A percentile compares a stretch with the other conserved stretches of the same genome.
phyloP scores from a whole-genome alignment of 2,888 invertebrate genomes.

The Danaus chrysippus region DNA sequence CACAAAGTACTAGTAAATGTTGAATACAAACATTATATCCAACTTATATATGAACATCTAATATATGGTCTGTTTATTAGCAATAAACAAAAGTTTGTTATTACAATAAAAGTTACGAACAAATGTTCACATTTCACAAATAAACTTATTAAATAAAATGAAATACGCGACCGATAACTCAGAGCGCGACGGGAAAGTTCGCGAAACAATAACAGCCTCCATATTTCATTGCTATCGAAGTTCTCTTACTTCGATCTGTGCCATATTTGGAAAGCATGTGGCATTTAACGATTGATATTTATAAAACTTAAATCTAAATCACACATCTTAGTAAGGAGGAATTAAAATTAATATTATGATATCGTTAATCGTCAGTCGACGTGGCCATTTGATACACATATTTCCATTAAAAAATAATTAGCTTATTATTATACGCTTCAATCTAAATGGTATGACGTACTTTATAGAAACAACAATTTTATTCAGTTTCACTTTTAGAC shows the following conservation, averaged over 20 bases:
- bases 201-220: constrained; percentile 53
- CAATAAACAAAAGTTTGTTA: constrained; percentile 9
- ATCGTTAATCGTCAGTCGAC: too few relatives aligned
- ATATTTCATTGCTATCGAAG: constrained; percentile 54
- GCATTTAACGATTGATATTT: constrained; percentile 17
- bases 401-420: too few relatives aligned
- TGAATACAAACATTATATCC: background rate
- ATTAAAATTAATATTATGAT: too few relatives aligned
- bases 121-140: constrained; percentile 30
- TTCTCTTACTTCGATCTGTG: constrained; percentile 32
- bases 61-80: constrained; percentile 7
- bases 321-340: too few relatives aligned
- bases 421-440: too few relatives aligned
- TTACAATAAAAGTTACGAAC: too few relatives aligned
- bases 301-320: constrained; percentile 5
- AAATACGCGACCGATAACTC: constrained; percentile 45
- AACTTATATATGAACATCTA: constrained; percentile 1
- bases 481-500: background rate
- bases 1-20: background rate
- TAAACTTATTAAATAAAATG: constrained; percentile 47
- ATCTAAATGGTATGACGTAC: too few relatives aligned
- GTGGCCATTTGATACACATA: too few relatives aligned
- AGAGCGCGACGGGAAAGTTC: constrained; percentile 46
- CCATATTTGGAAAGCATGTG: constrained; percentile 28
- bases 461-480: too few relatives aligned